Evolutionary conservation across 92 coral and sea anemone species (phyloP).

Genomic region (Desmophyllum pertusum): DNA sequence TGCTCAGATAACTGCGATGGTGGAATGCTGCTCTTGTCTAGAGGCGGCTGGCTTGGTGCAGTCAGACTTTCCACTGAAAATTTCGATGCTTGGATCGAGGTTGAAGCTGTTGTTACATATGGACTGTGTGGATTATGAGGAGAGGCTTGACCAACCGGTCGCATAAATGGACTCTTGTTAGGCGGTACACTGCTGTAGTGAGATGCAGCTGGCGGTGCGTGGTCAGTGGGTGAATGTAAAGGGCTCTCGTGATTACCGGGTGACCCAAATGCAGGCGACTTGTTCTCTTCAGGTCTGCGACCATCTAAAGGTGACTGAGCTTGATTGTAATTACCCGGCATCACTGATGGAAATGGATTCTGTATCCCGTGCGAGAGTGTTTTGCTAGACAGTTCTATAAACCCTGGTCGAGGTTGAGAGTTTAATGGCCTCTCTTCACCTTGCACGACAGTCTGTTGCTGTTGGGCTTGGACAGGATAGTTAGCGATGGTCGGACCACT

Average conservation of each 20-base stretch:
- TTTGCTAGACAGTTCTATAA: slow-evolving; percentile 70
- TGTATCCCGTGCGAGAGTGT: slow-evolving; percentile 56
- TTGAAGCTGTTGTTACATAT: slow-evolving; percentile 54
- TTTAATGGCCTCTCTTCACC: slow-evolving; percentile 47
- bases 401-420: slow-evolving; percentile 73
- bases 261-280: slow-evolving; percentile 43
- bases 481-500: slow-evolving; percentile 34
- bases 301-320: slow-evolving; percentile 58
- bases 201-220: slow-evolving; percentile 48
- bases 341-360: slow-evolving; percentile 66
- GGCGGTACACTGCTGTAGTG: slow-evolving; percentile 74
- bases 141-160: slow-evolving; percentile 61
- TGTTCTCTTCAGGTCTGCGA: slow-evolving; percentile 48
- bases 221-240: slow-evolving; percentile 82
- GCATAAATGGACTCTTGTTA: slow-evolving; percentile 89
- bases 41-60: slow-evolving; percentile 82
- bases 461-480: slow-evolving; percentile 40
- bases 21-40: slow-evolving; percentile 72
- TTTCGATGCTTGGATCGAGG: slow-evolving; percentile 65
- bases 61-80: slow-evolving; percentile 98
- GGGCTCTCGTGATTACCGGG: slow-evolving; percentile 67
- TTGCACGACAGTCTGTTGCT: slow-evolving; percentile 19
- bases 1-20: slow-evolving; percentile 70
- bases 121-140: slow-evolving; percentile 49
- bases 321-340: slow-evolving; percentile 61